Base-by-base conservation (phyloP, 2,888 invertebrate species). In the Horisme vitalbata region DNA sequence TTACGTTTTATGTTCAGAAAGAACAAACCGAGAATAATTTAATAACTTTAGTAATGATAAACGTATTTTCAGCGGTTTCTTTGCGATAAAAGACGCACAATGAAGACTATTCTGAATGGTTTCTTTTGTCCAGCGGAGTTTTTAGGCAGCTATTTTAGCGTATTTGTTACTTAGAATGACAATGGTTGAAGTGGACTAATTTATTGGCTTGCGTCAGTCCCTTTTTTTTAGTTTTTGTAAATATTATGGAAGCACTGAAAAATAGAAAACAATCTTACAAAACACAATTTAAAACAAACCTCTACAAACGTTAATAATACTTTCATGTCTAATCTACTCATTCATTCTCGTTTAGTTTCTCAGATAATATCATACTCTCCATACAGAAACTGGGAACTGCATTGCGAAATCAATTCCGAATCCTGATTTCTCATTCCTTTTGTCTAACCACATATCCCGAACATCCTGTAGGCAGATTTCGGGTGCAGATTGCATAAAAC, bases 1-100 rank as follows among this genome's bases (percentile, higher is more conserved):
- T 78, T 74, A 73, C 71, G 68, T 71, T 73, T 71, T 65, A 69
- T 68, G 65, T 61, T 65, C 49, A 47, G 60, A 69, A 71, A 71
- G 64, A 73, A 72, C 64, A 61, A 61, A 68, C 55, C 58, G 57
- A 63, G 65, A 65, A 65, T 71, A 69, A 67, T 70, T 66, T 71
- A 65, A 67, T 71, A 63, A 65, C 58, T 61, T 51, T 63, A 57
- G 60, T 62, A 65, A 71, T 65, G 59, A 64, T 59, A 61, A 66
- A 69, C 62, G 58, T 58, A 64, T 61, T 65, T 59, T 59, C 57
- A 56, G 39, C 47, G 47, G 49, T 52, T 58, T 55, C 52, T 59
- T 58, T 49, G 47, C 33, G 34, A 48, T 49, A 49, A 54, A 37
- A 54, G 41, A 24, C 41, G 33, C 32, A 54, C 53, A 53, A 52